These are phyloP conservation scores for Drosophila atripex DNA, from an alignment of 2,888 invertebrate species.

Conservation along the genomic window DNA sequence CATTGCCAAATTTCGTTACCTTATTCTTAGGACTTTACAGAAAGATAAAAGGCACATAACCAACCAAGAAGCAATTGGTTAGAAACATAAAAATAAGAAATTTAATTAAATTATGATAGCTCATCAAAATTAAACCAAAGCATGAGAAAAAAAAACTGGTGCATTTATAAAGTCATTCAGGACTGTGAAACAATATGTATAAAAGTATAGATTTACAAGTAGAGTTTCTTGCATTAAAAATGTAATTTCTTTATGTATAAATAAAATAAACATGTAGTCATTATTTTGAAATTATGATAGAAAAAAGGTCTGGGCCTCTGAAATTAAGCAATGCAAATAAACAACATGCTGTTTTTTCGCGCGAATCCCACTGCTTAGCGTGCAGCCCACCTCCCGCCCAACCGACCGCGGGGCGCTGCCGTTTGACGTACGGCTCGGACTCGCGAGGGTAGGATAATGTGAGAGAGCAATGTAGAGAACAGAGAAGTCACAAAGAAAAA, in stretches of 20 bases:
- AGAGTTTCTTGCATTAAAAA: no score
- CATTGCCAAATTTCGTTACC: neutral
- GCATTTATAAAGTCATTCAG: neutral
- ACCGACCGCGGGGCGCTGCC: slow-evolving; percentile 3
- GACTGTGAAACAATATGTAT: neutral
- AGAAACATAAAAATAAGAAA: neutral
- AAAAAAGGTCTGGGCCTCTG: no score
- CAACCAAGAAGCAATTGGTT: neutral
- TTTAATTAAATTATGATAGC: neutral
- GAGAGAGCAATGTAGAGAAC: no score
- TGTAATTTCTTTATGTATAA: no score
- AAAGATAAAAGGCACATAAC: neutral
- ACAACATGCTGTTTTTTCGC: neutral
- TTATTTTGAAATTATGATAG: no score
- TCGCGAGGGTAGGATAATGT: neutral
- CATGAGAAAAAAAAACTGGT: neutral
- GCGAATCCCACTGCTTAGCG: neutral
- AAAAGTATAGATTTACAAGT: neutral
- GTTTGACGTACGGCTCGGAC: neutral
- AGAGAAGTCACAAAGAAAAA: neutral
- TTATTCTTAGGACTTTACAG: neutral
- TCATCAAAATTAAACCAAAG: neutral
- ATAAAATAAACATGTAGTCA: no score
- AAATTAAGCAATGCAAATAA: no score
- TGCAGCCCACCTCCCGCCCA: slow-evolving; percentile 4